Evolutionary conservation across 2,113 vertebrate species (phyloP), one percentile per base, ranked within the genome.

Genomic region (Eurypyga helias): DNA sequence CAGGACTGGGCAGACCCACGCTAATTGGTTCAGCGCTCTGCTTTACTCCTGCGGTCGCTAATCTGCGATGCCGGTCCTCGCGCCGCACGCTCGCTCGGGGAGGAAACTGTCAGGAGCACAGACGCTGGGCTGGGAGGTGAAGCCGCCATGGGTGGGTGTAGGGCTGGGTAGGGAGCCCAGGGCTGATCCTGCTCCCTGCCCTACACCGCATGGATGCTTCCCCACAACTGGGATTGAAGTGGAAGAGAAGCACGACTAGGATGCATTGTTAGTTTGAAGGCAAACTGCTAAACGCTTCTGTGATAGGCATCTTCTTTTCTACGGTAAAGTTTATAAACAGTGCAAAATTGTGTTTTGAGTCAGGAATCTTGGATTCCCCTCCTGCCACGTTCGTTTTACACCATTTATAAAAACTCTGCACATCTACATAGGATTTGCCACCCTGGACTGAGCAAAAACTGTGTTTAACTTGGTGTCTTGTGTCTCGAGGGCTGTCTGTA

Each of bases 121-220:
- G 11, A 7, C 3, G 1, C 29, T 8, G 43, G 41, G 55, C 48
- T 48, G 73, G 79, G 36, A n/a, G 60, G 33, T 1, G 3, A 78
- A 67, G 66, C 52, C 2, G 1, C 49, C n/a, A 3, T 10, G 11
- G 3, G 41, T 14, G 20, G 11, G 1, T 45, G 65, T 4, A 5
- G 51, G 65, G 69, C 83, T 76, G 64, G 29, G 26, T 43, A 34
- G 26, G 55, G 75, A 54, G 19, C 46, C 43, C 1, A 0, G 10
- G 57, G n/a, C 62, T 33, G 13, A 2, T 43, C 34, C 61, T 21
- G 25, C 64, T 38, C 28, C 65, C 29, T 76, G 36, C 31, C 31
- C 36, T 14, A 1, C 29, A 1, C 38, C 0, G 0, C 6, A 4
- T 7, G n/a, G 5, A 0, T 23, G n/a, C 55, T 75, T 15, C 73